phyloP scores from a whole-genome alignment of 2,888 invertebrate species.

The Habroteleia sp. region DNA sequence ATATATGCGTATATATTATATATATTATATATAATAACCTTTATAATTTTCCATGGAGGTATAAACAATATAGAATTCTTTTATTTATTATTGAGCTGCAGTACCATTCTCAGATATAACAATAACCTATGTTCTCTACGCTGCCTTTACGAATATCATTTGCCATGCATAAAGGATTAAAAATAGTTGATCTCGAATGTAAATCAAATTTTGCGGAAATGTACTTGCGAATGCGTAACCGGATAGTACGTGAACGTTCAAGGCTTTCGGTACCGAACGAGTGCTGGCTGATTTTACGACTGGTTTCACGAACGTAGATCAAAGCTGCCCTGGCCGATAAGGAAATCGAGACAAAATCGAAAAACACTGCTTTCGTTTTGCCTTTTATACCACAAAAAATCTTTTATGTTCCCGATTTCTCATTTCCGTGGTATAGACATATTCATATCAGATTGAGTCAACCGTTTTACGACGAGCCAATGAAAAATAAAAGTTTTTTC shows the following conservation, averaged over 20 bases:
- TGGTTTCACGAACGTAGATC: slow-evolving; percentile 43
- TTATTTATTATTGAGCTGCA: too few relatives aligned
- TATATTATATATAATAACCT: too few relatives aligned
- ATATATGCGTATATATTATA: too few relatives aligned
- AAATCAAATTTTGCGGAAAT: slow-evolving; percentile 38
- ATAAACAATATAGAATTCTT: too few relatives aligned
- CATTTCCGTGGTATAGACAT: slow-evolving; percentile 42
- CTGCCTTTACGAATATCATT: slow-evolving; percentile 1
- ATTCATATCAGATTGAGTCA: slow-evolving; percentile 34
- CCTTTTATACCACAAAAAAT: slow-evolving; percentile 43
- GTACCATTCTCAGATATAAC: background rate
- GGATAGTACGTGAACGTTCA: slow-evolving; percentile 10
- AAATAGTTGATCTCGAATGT: slow-evolving; percentile 21
- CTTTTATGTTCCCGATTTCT: slow-evolving; percentile 54
- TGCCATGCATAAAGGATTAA: slow-evolving; percentile 1
- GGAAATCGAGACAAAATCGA: slow-evolving; percentile 65
- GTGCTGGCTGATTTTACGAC: slow-evolving; percentile 47
- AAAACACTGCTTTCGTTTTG: slow-evolving; percentile 33
- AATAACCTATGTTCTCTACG: background rate
- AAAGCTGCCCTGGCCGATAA: slow-evolving; percentile 52
- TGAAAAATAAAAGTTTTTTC: slow-evolving; percentile 35
- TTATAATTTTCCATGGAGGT: too few relatives aligned
- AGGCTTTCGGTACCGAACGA: slow-evolving; percentile 9
- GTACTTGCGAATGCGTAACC: slow-evolving; percentile 30
- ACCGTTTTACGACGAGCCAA: slow-evolving; percentile 37